A percentile compares a stretch with the other conserved stretches of the same genome.
Evolutionary conservation across 2,113 vertebrate genomes (phyloP).

Genomic region (Prionailurus bengalensis): DNA sequence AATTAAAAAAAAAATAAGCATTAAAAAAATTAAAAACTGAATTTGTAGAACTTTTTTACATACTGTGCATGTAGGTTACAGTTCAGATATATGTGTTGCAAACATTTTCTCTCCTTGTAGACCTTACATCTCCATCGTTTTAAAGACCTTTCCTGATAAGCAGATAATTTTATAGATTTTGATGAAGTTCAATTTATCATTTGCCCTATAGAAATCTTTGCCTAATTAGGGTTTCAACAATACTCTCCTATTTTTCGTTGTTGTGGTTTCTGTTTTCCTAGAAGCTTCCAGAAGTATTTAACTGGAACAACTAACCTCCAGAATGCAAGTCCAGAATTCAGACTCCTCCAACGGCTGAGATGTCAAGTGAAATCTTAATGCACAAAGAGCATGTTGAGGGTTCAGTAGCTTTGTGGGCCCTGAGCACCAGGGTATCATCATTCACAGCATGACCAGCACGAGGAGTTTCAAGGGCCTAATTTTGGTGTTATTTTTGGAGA

Average conservation of each 20-base stretch:
- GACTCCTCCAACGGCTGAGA: neutral
- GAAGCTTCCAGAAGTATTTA: slow-evolving; percentile 14
- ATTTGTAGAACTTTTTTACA: neutral
- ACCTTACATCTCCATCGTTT: neutral
- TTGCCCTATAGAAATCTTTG: neutral
- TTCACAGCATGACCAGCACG: slow-evolving; percentile 84
- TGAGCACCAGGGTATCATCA: slow-evolving; percentile 77
- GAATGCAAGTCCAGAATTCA: neutral
- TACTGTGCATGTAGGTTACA: neutral
- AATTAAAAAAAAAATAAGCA: no score
- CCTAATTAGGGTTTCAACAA: neutral
- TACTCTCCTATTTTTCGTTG: neutral
- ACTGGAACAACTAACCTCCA: neutral
- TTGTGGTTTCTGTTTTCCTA: neutral
- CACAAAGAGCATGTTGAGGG: neutral
- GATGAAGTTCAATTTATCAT: neutral
- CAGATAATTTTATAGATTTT: neutral
- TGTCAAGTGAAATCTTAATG: neutral
- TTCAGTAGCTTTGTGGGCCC: slow-evolving; percentile 82
- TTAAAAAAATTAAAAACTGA: neutral
- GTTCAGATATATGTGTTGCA: neutral
- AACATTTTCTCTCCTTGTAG: neutral
- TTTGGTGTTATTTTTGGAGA: slow-evolving; percentile 91
- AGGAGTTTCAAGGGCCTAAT: slow-evolving; percentile 85
- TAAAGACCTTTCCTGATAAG: neutral